Evolutionary conservation across 2,888 invertebrate species (phyloP).

Genomic region (Merodon equestris): DNA sequence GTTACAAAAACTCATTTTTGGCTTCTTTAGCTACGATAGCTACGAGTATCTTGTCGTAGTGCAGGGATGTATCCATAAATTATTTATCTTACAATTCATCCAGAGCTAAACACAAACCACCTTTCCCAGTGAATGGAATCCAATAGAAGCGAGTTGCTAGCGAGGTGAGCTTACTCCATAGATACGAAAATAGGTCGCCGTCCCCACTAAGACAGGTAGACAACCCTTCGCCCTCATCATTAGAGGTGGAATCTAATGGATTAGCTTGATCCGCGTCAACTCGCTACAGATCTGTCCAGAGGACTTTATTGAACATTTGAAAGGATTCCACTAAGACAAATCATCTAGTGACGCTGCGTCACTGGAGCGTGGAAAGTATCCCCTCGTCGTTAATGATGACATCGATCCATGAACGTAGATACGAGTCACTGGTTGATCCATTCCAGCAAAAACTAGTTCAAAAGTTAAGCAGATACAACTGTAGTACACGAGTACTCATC

Average conservation of each 20-base stretch:
- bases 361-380: neutral
- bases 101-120: slow-evolving; percentile 30
- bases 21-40: no score
- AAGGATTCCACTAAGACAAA: slow-evolving; percentile 9
- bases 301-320: slow-evolving; percentile 36
- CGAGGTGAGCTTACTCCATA: slow-evolving; percentile 53
- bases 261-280: slow-evolving; percentile 17
- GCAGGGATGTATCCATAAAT: slow-evolving; percentile 49
- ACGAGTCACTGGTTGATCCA: slow-evolving; percentile 1
- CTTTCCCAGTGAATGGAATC: slow-evolving; percentile 5
- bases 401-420: slow-evolving; percentile 43
- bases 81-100: slow-evolving; percentile 54
- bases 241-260: slow-evolving; percentile 30
- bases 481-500: no score
- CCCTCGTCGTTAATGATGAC: slow-evolving; percentile 31
- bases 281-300: no score
- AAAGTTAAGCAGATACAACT: no score
- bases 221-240: slow-evolving; percentile 24
- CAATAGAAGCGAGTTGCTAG: no score
- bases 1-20: no score
- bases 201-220: slow-evolving; percentile 20
- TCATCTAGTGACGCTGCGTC: neutral
- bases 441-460: neutral
- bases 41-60: no score
- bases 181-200: slow-evolving; percentile 23